phyloP scores from a whole-genome alignment of 2,888 invertebrate species.

The Dascillus cervinus region DNA sequence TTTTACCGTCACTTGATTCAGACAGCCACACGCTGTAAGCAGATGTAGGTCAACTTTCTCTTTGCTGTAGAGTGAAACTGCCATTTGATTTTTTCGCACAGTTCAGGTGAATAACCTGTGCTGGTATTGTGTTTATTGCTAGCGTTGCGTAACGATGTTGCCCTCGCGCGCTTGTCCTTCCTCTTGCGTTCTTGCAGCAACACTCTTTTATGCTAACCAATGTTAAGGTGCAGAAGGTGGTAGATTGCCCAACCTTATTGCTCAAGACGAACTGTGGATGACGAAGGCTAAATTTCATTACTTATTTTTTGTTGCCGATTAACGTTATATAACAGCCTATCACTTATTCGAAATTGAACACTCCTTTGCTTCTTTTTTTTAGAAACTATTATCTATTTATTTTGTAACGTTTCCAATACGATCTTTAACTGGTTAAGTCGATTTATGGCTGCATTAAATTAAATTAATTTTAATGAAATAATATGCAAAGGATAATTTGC shows the following conservation, averaged over 20 bases:
- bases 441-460: too few relatives aligned
- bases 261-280: too few relatives aligned
- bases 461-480: too few relatives aligned
- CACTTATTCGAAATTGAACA: too few relatives aligned
- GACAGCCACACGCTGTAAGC: constrained; percentile 22
- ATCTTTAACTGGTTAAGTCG: too few relatives aligned
- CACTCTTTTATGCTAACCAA: constrained; percentile 14
- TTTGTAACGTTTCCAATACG: too few relatives aligned
- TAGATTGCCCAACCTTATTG: background rate
- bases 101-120: constrained; percentile 41
- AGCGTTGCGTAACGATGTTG: constrained; percentile 36
- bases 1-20: constrained; percentile 23
- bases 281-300: too few relatives aligned
- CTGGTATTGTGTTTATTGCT: constrained; percentile 32
- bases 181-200: constrained; percentile 25
- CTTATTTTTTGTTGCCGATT: too few relatives aligned
- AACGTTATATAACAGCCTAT: too few relatives aligned
- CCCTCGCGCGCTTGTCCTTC: constrained; percentile 31
- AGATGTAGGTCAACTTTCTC: constrained; percentile 44
- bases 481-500: too few relatives aligned
- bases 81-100: constrained; percentile 40
- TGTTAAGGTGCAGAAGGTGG: constrained; percentile 19
- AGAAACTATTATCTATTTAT: too few relatives aligned
- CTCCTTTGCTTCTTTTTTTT: too few relatives aligned
- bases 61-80: constrained; percentile 41